phyloP scores from a whole-genome alignment of 2,888 invertebrate species.

The Scrobipalpa costella region DNA sequence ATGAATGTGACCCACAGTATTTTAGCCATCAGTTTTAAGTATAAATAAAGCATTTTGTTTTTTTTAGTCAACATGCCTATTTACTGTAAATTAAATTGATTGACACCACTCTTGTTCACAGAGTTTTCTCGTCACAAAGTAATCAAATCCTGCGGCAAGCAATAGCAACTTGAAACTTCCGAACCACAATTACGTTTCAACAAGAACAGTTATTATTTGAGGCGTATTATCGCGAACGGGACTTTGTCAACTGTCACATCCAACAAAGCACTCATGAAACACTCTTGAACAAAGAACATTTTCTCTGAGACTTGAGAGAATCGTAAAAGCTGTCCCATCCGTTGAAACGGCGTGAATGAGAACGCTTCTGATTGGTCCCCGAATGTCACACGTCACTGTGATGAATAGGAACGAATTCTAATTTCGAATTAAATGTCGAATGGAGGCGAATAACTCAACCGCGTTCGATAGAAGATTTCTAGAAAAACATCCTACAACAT shows the following conservation, averaged over 20 bases:
- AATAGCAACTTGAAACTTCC: not conserved
- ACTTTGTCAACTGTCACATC: conserved; percentile 29
- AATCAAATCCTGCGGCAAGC: not conserved
- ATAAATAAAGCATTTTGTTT: no score
- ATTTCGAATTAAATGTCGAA: conserved; percentile 43
- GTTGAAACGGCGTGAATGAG: conserved; percentile 37
- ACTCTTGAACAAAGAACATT: conserved; percentile 44
- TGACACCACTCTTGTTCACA: not conserved
- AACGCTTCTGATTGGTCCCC: conserved; percentile 43
- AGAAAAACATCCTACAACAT: no score
- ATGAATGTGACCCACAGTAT: no score
- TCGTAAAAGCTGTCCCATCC: conserved; percentile 35
- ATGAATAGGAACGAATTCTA: conserved; percentile 44
- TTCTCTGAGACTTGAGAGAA: conserved; percentile 36
- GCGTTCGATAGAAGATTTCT: no score
- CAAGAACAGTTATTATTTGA: conserved; percentile 15
- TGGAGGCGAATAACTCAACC: no score
- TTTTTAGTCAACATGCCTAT: no score
- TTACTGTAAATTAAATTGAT: not conserved
- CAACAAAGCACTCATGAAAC: conserved; percentile 27
- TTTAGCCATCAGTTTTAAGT: no score
- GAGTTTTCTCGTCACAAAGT: not conserved
- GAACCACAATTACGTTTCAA: conserved; percentile 8
- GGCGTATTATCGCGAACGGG: conserved; percentile 19
- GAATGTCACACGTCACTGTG: conserved; percentile 45